A percentile compares a stretch with the other conserved stretches of the same genome.
phyloP scores from a whole-genome alignment of 1,140 invertebrate genomes.

The Centruroides vittatus region DNA sequence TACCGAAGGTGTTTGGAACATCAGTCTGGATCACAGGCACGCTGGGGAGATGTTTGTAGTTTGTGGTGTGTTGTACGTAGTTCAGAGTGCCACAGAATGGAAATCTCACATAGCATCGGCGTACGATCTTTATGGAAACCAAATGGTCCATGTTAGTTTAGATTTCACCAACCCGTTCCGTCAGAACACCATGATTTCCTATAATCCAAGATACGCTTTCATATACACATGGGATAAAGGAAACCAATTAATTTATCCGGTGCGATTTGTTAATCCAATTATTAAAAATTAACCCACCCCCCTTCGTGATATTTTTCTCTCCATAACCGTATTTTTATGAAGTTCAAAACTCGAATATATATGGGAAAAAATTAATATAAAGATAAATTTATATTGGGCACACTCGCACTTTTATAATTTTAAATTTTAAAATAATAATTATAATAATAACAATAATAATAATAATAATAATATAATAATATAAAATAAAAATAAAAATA shows the following conservation, averaged over 20 bases:
- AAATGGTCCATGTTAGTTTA: constrained; percentile 29
- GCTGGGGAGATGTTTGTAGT: constrained; percentile 89
- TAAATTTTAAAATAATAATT: too few relatives aligned
- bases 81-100: constrained; percentile 65
- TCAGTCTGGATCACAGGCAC: constrained; percentile 66
- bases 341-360: too few relatives aligned
- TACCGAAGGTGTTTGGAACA: constrained; percentile 67
- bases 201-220: constrained; percentile 72
- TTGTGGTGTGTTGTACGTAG: constrained; percentile 81
- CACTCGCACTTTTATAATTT: too few relatives aligned
- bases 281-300: too few relatives aligned
- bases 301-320: too few relatives aligned
- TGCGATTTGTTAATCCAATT: constrained; percentile 37
- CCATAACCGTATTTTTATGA: too few relatives aligned
- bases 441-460: too few relatives aligned
- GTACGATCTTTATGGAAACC: constrained; percentile 66
- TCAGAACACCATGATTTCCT: constrained; percentile 77
- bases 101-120: constrained; percentile 73
- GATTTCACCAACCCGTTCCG: constrained; percentile 81
- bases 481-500: too few relatives aligned
- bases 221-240: constrained; percentile 89
- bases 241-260: constrained; percentile 83
- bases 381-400: too few relatives aligned
- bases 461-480: too few relatives aligned
- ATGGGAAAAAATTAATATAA: too few relatives aligned